Evolutionary conservation across 2,113 vertebrate species (phyloP).

Genomic region (Gobio gobio): DNA sequence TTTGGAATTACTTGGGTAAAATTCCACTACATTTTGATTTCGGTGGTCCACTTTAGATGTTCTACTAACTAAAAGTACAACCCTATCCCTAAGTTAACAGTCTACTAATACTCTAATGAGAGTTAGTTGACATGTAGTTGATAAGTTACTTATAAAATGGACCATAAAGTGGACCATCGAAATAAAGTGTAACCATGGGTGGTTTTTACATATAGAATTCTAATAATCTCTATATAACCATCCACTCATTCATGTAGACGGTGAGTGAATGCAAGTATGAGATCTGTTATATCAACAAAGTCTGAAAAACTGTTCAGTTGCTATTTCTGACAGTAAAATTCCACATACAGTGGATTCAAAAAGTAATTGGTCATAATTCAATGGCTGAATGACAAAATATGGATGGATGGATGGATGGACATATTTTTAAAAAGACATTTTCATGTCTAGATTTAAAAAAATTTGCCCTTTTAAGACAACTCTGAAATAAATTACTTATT

Average conservation of each 20-base stretch:
- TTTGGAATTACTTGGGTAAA: not conserved
- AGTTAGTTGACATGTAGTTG: too few species aligned
- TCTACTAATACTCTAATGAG: too few species aligned
- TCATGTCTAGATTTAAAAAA: not conserved
- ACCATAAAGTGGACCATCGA: too few species aligned
- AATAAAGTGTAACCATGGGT: too few species aligned
- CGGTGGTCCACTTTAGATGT: not conserved
- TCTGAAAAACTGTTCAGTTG: not conserved
- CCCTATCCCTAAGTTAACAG: too few species aligned
- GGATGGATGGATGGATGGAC: not conserved
- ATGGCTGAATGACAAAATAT: too few species aligned
- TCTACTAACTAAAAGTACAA: too few species aligned
- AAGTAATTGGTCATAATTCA: too few species aligned
- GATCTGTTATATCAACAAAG: not conserved
- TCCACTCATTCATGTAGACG: not conserved
- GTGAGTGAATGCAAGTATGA: not conserved
- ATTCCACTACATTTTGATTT: not conserved
- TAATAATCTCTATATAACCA: not conserved
- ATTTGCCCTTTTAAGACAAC: not conserved
- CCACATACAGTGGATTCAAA: too few species aligned
- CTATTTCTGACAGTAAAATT: not conserved
- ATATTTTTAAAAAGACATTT: not conserved
- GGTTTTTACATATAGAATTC: not conserved
- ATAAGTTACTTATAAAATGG: too few species aligned
- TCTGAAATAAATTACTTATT: not conserved